Base-by-base conservation (phyloP, 2,113 vertebrate genomes). In the Xyliphius kryptos region DNA sequence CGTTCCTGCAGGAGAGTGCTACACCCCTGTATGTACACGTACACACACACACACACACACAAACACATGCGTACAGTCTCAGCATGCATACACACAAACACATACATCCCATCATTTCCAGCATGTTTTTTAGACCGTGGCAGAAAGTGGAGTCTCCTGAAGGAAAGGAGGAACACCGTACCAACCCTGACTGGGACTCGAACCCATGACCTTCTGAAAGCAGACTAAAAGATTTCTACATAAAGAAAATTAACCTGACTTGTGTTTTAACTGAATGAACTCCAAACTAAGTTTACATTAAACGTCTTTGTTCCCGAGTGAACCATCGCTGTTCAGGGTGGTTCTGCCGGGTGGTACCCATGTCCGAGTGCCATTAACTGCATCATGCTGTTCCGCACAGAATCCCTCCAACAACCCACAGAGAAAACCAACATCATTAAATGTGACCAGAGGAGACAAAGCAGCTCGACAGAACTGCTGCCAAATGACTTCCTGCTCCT, bases 1-100 rank as follows among this genome's bases (percentile, higher is more conserved):
- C 85, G 80, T 80, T 85, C 82, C 80, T 84, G 78, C 82, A 85
- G 79, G 85, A 82, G 81, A 84, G 85, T 44, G 26, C 19, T 76
- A 43, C 16, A 51, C 82, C 83, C 86, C 81, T 51, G 26, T 59
- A 81, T 86, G 81, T 7, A 52, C 46, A 65, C 51, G 41, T 26
- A 49, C 46, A 44, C 58, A 49, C 12, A 56, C 62, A 41, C 56
- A 49, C 20, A 9, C 26, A 17, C 55, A 57, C 36, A 58, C 55
- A 36, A 17, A 66, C 20, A 44, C 19, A 16, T 32, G 26, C 26
- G 7, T 32, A 2, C 26, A 32, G 26, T 26, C 26, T 32, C 1
- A 32, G 26, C 26, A 32, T 32, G 26, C 19, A 10, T 41, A 41
- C 40, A 10, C 22, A 26, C 22, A 26, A 26, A 26, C 22, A 26